Conservation (phyloP, 2,797 vertebrate genomes). For the Myotis myotis region DNA sequence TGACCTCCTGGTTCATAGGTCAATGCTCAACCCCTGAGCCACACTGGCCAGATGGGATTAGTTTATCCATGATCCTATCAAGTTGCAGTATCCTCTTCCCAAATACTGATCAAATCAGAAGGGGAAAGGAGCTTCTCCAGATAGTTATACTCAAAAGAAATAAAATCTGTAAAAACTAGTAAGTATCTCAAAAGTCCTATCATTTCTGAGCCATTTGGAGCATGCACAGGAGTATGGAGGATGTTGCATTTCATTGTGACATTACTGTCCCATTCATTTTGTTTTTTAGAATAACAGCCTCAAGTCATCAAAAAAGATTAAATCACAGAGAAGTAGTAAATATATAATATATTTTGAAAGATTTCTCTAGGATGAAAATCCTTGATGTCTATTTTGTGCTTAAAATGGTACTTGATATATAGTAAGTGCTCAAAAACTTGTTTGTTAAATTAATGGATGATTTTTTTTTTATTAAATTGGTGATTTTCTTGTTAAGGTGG, state of each 20-base stretch:
- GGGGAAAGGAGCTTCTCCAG: not conserved
- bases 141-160: not conserved
- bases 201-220: not conserved
- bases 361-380: not conserved
- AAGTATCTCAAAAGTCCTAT: not conserved
- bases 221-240: accelerated
- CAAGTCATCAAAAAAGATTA: not conserved
- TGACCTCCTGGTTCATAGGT: too few relatives aligned
- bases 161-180: not conserved
- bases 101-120: not conserved
- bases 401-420: not conserved
- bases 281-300: not conserved
- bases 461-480: not conserved
- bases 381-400: not conserved
- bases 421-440: not conserved
- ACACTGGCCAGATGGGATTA: not conserved
- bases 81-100: not conserved
- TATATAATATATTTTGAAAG: not conserved
- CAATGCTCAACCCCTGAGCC: too few relatives aligned
- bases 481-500: not conserved
- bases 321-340: not conserved
- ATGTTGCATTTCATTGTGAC: not conserved
- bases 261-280: not conserved
- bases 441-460: not conserved
- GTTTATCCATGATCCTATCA: not conserved